Conservation (phyloP, 2,113 vertebrate species). For the Nesogale talazaci region DNA sequence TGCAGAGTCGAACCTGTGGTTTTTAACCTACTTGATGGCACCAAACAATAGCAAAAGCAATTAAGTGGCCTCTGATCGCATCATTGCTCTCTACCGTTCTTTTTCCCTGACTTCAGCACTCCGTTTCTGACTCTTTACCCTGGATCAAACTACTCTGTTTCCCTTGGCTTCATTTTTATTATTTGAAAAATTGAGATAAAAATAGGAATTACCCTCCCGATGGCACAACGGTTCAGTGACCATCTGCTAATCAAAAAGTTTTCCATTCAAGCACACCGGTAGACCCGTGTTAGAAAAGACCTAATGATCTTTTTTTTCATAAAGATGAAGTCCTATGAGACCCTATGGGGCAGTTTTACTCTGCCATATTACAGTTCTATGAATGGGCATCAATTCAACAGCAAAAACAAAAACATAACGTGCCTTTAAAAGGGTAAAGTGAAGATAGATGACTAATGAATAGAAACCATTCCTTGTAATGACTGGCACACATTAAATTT, state of each 20-base stretch:
- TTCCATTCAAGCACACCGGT: background rate
- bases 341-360: background rate
- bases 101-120: background rate
- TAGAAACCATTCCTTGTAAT: background rate
- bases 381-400: background rate
- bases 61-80: too few species aligned
- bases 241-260: background rate
- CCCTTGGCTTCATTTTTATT: background rate
- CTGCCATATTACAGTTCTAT: background rate
- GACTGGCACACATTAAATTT: background rate
- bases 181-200: background rate
- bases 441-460: background rate
- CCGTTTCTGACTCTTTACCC: background rate
- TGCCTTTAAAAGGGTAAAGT: constrained; percentile 2
- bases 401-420: background rate
- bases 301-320: background rate
- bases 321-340: background rate
- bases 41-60: too few species aligned
- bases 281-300: background rate
- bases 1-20: too few species aligned
- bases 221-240: background rate
- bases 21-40: too few species aligned
- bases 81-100: too few species aligned
- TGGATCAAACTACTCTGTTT: background rate
- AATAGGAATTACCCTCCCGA: background rate